Base-by-base conservation (phyloP, 2,888 invertebrate genomes). In the Lissonota sp. region DNA sequence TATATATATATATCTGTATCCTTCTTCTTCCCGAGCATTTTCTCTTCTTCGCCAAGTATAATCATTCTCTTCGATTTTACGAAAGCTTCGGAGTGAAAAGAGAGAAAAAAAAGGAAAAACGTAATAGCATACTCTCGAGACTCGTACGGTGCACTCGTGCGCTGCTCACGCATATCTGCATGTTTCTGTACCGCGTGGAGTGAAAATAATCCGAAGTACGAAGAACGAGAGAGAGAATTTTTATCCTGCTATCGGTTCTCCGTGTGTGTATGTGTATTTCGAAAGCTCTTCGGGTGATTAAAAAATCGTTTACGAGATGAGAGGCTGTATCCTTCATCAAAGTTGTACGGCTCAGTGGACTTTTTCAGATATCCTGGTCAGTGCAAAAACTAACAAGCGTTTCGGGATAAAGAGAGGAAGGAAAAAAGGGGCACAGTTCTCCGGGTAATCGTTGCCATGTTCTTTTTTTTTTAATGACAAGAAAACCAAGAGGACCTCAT, bases 261-360 rank as follows among this genome's bases (percentile, higher is more conserved):
- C 26, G 26, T 26, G 26, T 26, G 26, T 26, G 26, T 5, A 6
- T 72, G 14, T 53, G 69, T 55, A 62, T 69, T 73, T 26, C 51
- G 57, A 73, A 80, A 80, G 80, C 80, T 80, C 80, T 80, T 64
- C 51, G 72, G 63, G 72, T 72, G 76, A 80, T 80, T 77, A 77
- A 73, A 80, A 80, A 80, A 73, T 67, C 51, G 76, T 62, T n/a
- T 75, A 60, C 26, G 26, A 26, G 55, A 62, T 51, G 60, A 14
- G 37, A 46, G 60, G 57, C 51, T 39, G 63, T 66, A 66, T 26
- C 26, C 57, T 10, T 49, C 14, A n/a, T 16, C 2, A 12, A 67
- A 67, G 62, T 67, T 42, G 14, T 58, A 62, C 71, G 72, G 63
- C 63, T 76, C 76, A 58, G 55, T 67, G 72, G 76, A 67, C 55